Base-by-base conservation (phyloP, 1,140 invertebrate species). In the Ostrea edulis region DNA sequence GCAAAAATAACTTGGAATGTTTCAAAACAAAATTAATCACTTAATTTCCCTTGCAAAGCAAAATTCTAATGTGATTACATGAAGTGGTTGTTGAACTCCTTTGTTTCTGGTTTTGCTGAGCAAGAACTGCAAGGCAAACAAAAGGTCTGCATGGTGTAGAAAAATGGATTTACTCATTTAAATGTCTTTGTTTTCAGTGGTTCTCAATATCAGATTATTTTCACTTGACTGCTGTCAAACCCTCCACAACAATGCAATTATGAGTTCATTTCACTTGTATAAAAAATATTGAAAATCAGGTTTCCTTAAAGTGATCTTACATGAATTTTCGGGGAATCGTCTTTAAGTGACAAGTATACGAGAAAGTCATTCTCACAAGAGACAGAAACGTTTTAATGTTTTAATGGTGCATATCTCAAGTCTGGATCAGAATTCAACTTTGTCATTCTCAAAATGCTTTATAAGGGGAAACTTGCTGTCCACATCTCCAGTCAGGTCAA, bases 161-260 rank as follows among this genome's bases (percentile, higher is more conserved):
- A 25, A 29, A 77, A 77, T 77, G 68, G 68, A 77, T 77, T 77
- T 68, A 68, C 22, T 68, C 0, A 77, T 29, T 77, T 77, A 77
- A 77, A 77, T 77, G 68, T 35, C 68, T 77, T 77, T 77, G 68
- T 77, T 77, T 62, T 62, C 58, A 62, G 58, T 62, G 9, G 58
- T 62, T 14, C 58, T 62, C 58, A 12, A 77, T 5, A 77, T 22
- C 68, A 77, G 68, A 77, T 77, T 77, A 77, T 77, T 77, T 77
- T 77, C 58, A 77, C 22, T 77, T 29, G 29, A 77, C 22, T 29
- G 29, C 68, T 77, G 68, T 77, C 25, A 77, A 29, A 25, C 22
- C 25, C 68, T 77, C 35, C 68, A 77, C 14, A 77, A 77, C 68
- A 77, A 77, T 29, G 14, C 68, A 77, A 35, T 77, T 12, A 25